Evolutionary conservation across 1,140 invertebrate species (phyloP).

Genomic region (Drosophila busckii): DNA sequence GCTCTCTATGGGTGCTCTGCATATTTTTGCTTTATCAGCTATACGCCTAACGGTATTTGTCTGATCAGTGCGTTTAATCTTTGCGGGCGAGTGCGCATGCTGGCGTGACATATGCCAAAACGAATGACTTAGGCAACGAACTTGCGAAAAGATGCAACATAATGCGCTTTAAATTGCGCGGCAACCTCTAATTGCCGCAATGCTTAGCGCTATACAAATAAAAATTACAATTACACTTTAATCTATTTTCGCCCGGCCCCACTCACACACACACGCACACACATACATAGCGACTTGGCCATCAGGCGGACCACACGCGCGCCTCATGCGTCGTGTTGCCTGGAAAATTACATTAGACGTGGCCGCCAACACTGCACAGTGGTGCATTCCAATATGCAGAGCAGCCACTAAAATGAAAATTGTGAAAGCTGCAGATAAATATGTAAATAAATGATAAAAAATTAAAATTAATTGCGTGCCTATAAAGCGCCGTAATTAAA

Average conservation of each 20-base stretch:
- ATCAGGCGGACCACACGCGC: conserved; percentile 55
- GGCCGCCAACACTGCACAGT: no score
- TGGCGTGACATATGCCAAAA: conserved; percentile 19
- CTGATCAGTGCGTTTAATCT: conserved; percentile 20
- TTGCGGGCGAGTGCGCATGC: conserved; percentile 23
- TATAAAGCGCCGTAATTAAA: no score
- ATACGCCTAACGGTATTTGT: conserved; percentile 39
- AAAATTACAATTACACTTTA: conserved; percentile 76
- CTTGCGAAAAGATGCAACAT: conserved; percentile 68
- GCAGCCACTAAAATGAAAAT: no score
- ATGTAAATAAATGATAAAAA: no score
- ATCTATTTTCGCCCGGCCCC: conserved; percentile 60
- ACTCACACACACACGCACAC: neutral
- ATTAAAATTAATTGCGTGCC: no score
- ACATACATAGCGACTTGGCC: conserved; percentile 1
- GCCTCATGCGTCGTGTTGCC: conserved; percentile 33
- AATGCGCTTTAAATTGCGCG: conserved; percentile 71
- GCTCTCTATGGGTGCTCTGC: conserved; percentile 15
- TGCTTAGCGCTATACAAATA: conserved; percentile 68
- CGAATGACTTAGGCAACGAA: conserved; percentile 61
- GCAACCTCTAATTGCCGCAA: conserved; percentile 47
- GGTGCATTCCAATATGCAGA: no score
- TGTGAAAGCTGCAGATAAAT: no score
- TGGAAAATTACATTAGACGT: conserved; percentile 73
- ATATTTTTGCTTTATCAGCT: conserved; percentile 60